Evolutionary conservation across 2,797 vertebrate species (phyloP).

Genomic region (Triplophysa bombifrons): DNA sequence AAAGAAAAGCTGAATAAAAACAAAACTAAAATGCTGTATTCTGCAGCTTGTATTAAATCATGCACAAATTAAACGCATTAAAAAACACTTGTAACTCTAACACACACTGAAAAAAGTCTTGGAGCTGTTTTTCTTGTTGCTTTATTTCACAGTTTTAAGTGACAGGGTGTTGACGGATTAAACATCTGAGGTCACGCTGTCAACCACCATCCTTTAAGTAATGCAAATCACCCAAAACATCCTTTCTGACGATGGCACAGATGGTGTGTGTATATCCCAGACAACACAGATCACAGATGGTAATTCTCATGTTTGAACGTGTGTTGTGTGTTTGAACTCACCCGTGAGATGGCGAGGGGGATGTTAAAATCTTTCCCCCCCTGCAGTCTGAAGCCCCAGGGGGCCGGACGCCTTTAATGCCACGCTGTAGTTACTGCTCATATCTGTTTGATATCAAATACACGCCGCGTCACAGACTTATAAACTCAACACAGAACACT

Average conservation of each 20-base stretch:
- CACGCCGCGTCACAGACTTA: conserved; percentile 15
- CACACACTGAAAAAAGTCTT: too few relatives aligned
- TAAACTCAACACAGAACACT: not conserved
- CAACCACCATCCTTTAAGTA: not conserved
- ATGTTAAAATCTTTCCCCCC: conserved; percentile 98
- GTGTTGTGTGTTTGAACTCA: conserved; percentile 71
- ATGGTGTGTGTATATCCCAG: not conserved
- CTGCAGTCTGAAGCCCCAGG: conserved; percentile 98
- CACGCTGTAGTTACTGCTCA: conserved; percentile 91
- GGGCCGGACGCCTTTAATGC: conserved; percentile 89
- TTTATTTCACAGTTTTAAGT: too few relatives aligned
- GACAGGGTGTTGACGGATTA: not conserved
- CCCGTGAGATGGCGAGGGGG: conserved; percentile 94
- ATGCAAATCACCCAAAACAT: conserved; percentile 6
- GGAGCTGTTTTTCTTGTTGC: not conserved
- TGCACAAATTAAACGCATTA: too few relatives aligned
- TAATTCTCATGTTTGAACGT: conserved; percentile 19
- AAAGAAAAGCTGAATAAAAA: too few relatives aligned
- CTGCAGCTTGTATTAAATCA: too few relatives aligned
- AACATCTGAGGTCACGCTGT: not conserved
- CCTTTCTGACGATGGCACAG: conserved; percentile 2
- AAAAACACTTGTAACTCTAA: too few relatives aligned
- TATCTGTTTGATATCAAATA: conserved; percentile 61
- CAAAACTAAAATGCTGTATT: too few relatives aligned
- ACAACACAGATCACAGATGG: not conserved